phyloP scores from a whole-genome alignment of 2,888 invertebrate species.

The Charanyca ferruginea region DNA sequence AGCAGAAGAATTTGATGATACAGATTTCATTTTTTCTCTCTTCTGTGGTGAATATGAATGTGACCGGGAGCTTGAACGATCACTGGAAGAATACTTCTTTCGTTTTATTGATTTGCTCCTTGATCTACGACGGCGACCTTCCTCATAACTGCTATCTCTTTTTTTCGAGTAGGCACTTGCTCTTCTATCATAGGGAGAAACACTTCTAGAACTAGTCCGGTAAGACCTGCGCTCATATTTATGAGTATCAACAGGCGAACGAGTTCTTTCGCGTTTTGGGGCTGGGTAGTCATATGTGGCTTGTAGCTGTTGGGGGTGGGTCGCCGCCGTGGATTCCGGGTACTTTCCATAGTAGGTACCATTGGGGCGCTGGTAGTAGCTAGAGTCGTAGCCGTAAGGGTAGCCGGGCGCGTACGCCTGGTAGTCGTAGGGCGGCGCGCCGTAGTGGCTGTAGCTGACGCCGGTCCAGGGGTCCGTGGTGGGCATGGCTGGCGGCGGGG shows the following conservation, averaged over 20 bases:
- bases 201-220: slow-evolving; percentile 78
- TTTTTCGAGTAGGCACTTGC: slow-evolving; percentile 77
- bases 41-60: slow-evolving; percentile 75
- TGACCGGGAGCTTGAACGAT: slow-evolving; percentile 79
- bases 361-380: slow-evolving; percentile 77
- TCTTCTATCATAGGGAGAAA: slow-evolving; percentile 77
- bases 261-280: slow-evolving; percentile 64
- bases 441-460: slow-evolving; percentile 85
- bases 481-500: slow-evolving; percentile 71
- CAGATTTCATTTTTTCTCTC: slow-evolving; percentile 72
- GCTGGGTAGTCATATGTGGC: slow-evolving; percentile 44
- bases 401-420: slow-evolving; percentile 77
- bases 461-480: slow-evolving; percentile 88
- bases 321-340: slow-evolving; percentile 66
- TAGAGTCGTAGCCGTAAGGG: slow-evolving; percentile 80
- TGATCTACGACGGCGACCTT: slow-evolving; percentile 73
- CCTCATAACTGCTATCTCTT: slow-evolving; percentile 78
- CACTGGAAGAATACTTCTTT: slow-evolving; percentile 83
- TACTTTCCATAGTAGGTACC: slow-evolving; percentile 76
- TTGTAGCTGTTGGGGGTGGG: slow-evolving; percentile 39
- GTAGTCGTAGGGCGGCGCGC: slow-evolving; percentile 81
- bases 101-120: slow-evolving; percentile 76
- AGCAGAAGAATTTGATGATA: slow-evolving; percentile 77
- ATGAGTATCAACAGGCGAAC: slow-evolving; percentile 69
- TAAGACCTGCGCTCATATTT: slow-evolving; percentile 72